Evolutionary conservation across 2,113 vertebrate genomes (phyloP).

Genomic region (Mesembrinibis cayennensis): DNA sequence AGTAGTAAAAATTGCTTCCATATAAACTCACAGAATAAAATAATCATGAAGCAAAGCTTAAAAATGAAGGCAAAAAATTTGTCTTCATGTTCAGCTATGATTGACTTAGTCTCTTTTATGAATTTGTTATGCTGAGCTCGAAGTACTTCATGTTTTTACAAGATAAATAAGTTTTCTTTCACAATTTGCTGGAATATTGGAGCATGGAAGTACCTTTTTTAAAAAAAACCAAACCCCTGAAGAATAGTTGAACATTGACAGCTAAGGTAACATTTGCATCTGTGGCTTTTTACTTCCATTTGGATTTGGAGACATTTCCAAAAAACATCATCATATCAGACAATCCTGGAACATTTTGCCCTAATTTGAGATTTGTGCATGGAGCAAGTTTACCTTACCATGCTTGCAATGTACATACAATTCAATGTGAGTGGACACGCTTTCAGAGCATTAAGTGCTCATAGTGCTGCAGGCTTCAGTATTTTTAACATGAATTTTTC

Average conservation of each 20-base stretch:
- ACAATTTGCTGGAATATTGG: not conserved
- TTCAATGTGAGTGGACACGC: accelerated
- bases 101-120: not conserved
- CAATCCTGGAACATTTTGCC: not conserved
- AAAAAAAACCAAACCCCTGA: not conserved
- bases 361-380: not conserved
- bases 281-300: not conserved
- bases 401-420: not conserved
- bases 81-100: not conserved
- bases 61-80: not conserved
- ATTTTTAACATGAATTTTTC: not conserved
- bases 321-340: accelerated
- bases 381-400: not conserved
- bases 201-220: not conserved
- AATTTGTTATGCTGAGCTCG: not conserved
- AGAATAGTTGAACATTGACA: not conserved
- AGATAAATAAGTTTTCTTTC: not conserved
- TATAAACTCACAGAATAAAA: not conserved
- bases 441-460: not conserved
- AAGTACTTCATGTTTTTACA: not conserved
- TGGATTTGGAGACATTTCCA: not conserved
- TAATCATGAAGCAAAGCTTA: not conserved
- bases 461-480: not conserved
- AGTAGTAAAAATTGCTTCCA: not conserved
- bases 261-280: not conserved